Percentiles rank a stretch among this genome's conserved stretches.
phyloP scores from a whole-genome alignment of 2,888 invertebrate species.

The Polymixis flavicincta region DNA sequence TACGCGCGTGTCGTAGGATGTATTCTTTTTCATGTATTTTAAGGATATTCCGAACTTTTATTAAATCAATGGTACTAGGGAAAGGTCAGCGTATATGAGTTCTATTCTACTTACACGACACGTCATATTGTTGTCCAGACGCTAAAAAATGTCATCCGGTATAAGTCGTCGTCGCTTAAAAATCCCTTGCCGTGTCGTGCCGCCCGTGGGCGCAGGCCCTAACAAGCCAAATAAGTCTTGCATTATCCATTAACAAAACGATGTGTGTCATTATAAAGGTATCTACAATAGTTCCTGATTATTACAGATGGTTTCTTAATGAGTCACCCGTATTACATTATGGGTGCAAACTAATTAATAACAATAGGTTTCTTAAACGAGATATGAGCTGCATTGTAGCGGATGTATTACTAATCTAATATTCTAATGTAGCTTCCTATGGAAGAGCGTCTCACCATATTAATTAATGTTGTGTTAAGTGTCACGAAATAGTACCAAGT shows the following conservation, averaged over 20 bases:
- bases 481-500: background rate
- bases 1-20: too few relatives aligned
- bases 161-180: too few relatives aligned
- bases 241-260: background rate
- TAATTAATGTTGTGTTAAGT: background rate
- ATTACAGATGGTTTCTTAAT: conserved; percentile 15
- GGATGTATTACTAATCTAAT: conserved; percentile 34
- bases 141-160: too few relatives aligned
- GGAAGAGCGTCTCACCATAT: background rate
- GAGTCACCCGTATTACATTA: conserved; percentile 30
- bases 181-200: too few relatives aligned
- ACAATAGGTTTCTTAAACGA: conserved; percentile 27
- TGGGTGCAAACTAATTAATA: conserved; percentile 39
- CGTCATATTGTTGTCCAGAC: too few relatives aligned
- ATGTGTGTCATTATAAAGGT: conserved; percentile 4
- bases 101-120: too few relatives aligned
- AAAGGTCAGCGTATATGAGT: too few relatives aligned
- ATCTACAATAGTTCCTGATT: conserved; percentile 22
- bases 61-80: too few relatives aligned
- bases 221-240: too few relatives aligned
- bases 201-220: too few relatives aligned
- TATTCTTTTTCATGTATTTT: too few relatives aligned
- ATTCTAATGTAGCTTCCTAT: background rate
- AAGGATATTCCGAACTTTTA: too few relatives aligned
- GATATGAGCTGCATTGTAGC: conserved; percentile 4